Evolutionary conservation across 2,113 vertebrate species (phyloP), one percentile per base, ranked within the genome.

Genomic region (Megaceryle torquata): DNA sequence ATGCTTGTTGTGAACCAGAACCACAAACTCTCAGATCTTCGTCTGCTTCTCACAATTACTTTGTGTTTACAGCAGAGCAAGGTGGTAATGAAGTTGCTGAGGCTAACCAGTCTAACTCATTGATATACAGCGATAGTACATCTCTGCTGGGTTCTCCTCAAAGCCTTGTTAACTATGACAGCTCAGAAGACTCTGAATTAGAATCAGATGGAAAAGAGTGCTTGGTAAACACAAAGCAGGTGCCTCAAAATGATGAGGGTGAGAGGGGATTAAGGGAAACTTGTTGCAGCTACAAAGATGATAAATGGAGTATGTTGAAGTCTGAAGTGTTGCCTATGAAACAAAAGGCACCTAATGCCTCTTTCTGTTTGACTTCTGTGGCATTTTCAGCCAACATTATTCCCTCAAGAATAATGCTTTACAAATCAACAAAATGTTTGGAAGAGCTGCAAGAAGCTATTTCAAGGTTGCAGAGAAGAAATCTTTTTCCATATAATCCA

Each of bases 401-500:
- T 75, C 88, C 63, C 10, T 26, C 79, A 13, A 77, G 60, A 50
- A 72, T 91, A 69, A 83, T 93, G 54, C 96, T 90, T 76, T 51
- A 53, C 43, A 98, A 97, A 93, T 94, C 97, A 2, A 64, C 97
- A 0, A 70, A 43, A 37, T 99, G 99, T 81, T 95, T 99, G 87
- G 84, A 91, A n/a, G 96, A 98, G 50, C 98, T 99, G 56, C 98
- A 98, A 57, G 68, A 85, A 64, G 98, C 99, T 48, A 87, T 99
- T 96, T 88, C 37, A 10, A 98, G 98, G 94, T 96, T 99, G 84
- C 98, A 98, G n/a, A 94, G 84, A 50, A 99, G 97, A 96, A 96
- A 98, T 41, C 98, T 99, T 48, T 99, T 99, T 88, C 99, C 99
- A 0, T 99, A 99, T 91, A 99, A 99, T 80, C 98, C 99, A 4